phyloP scores from a whole-genome alignment of 2,797 vertebrate species.

The Scyliorhinus canicula region DNA sequence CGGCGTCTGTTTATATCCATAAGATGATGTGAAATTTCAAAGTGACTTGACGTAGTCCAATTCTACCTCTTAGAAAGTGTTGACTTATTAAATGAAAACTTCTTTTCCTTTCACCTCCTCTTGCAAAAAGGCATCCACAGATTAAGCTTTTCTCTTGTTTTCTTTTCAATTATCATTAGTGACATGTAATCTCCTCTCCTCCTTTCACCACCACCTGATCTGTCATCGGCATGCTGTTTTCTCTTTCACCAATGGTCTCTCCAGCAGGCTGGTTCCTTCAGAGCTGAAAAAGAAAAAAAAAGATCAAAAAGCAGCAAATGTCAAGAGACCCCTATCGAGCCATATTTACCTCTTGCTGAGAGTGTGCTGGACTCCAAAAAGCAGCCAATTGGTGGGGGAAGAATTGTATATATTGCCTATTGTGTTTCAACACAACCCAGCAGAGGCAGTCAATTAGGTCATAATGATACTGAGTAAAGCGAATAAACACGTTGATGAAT shows the following conservation, averaged over 20 bases:
- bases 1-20: not conserved
- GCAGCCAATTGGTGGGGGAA: conserved; percentile 52
- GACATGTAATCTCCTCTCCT: conserved; percentile 55
- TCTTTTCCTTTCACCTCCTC: conserved; percentile 41
- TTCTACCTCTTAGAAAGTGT: not conserved
- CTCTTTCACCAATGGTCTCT: conserved; percentile 51
- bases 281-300: conserved; percentile 50
- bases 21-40: not conserved
- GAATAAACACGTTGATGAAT: conserved; percentile 20
- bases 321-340: conserved; percentile 67
- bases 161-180: conserved; percentile 56
- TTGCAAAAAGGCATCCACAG: conserved; percentile 48
- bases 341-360: conserved; percentile 63
- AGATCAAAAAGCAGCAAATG: conserved; percentile 70
- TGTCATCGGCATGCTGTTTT: conserved; percentile 62
- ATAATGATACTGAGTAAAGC: not conserved
- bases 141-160: conserved; percentile 50
- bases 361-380: conserved; percentile 53
- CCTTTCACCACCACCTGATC: conserved; percentile 59
- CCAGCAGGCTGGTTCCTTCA: conserved; percentile 53
- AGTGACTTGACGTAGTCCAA: not conserved
- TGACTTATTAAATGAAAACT: conserved; percentile 45
- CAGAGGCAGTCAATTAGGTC: conserved; percentile 30
- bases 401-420: conserved; percentile 14
- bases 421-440: conserved; percentile 18